phyloP scores from a whole-genome alignment of 2,113 vertebrate genomes.

The Cathartes aura region DNA sequence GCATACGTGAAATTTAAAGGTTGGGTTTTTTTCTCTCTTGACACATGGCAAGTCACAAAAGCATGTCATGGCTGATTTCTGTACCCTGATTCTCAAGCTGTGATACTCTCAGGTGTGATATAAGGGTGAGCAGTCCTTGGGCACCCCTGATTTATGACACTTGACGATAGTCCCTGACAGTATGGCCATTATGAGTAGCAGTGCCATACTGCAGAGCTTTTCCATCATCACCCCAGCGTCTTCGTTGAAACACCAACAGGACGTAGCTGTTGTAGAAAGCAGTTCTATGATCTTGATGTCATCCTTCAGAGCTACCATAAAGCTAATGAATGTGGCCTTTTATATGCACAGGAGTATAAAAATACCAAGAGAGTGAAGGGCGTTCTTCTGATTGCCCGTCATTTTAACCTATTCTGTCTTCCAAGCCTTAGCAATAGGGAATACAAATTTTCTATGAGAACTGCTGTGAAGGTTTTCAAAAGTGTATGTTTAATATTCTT shows the following conservation, averaged over 20 bases:
- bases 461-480: neutral
- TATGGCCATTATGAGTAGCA: rapidly evolving
- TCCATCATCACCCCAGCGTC: rapidly evolving
- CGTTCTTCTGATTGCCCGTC: neutral
- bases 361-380: neutral
- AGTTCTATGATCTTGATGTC: neutral
- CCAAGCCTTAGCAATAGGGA: neutral
- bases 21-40: neutral
- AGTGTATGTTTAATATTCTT: neutral
- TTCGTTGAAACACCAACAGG: neutral
- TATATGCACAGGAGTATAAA: neutral
- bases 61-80: neutral
- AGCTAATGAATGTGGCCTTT: neutral
- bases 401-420: neutral
- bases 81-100: neutral
- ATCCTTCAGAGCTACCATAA: neutral
- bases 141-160: no score
- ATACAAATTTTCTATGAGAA: neutral
- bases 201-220: neutral
- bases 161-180: neutral
- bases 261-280: neutral
- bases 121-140: neutral
- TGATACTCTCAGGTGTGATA: neutral
- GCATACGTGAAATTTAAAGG: neutral
- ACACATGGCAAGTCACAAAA: neutral